Base-by-base conservation (phyloP, 2,797 vertebrate genomes). In the Loris lydekkerianus region DNA sequence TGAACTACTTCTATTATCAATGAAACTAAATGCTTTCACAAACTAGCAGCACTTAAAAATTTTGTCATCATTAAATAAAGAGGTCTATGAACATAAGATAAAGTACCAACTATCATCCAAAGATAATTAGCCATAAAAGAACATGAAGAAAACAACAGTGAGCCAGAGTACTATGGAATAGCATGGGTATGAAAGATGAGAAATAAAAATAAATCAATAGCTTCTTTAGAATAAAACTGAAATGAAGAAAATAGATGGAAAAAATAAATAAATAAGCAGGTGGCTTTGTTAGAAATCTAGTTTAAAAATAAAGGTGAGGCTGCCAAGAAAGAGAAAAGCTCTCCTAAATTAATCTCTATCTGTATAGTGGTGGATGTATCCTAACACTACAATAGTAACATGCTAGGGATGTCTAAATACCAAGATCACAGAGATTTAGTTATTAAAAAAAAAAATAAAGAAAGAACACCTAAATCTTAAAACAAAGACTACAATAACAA, bases 1-100 rank as follows among this genome's bases (percentile, higher is more conserved):
- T 91, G 20, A 92, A 92, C 17, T 86, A 73, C 20, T 78, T 84
- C 20, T 93, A 63, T 82, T 67, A 91, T 7, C 1, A 84, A 25
- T 43, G 9, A 94, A 95, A 77, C 31, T 49, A 58, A 95, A 76
- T 34, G 11, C 29, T 94, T 86, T 84, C 65, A 89, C 21, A 94
- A 89, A 65, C 58, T 25, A 67, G 31, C 7, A 82, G 18, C 31
- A 93, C 21, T 31, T 93, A 31, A 93, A 93, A 94, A 82, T 31
- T 13, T 23, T 82, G 13, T 56, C 29, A 21, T 46, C 58, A 63
- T 17, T 86, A 94, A 69, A 75, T 1, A 83, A 1, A 88, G n/a
- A 34, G 0, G 21, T 31, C 43, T 80, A 10, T 58, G 18, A 53
- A 75, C 4, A 27, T 40, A 82, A 78, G 5, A 91, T n/a, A 65